Base-by-base conservation (phyloP, 2,113 vertebrate genomes). In the Bungarus multicinctus region DNA sequence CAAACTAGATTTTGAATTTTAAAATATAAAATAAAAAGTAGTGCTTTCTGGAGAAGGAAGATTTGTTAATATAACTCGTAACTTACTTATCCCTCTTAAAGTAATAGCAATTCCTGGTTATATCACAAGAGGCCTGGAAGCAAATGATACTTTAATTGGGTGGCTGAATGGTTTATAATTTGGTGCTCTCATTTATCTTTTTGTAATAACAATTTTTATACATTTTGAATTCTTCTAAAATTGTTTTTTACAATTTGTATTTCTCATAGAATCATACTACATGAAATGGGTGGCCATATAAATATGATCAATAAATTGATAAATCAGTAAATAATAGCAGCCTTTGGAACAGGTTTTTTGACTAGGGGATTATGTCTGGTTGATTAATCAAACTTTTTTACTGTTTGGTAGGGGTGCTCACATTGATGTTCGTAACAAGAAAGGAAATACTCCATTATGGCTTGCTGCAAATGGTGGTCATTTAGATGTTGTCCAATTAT, bases 401-500 rank as follows among this genome's bases (percentile, higher is more conserved):
- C 57, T 91, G 95, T 94, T 96, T 39, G 69, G 52, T 92, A 99
- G 99, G 96, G 99, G 99, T 91, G 99, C 99, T 96, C 99, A 99
- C 97, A 99, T 99, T 12, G 99, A 99, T 1, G 99, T 99, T 85
- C 98, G 99, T 30, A 99, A 99, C 97, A 99, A 99, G 98, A 99
- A 99, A 98, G 99, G 99, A 94, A 99, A 99, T 96, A 99, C 99
- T 92, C 99, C 99, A 0, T 96, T 99, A 25, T 99, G 99, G 99
- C 97, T 99, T 94, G 99, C 99, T 81, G 99, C 99, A 88, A 99
- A 99, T 1, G 99, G 99, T 7, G 99, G 99, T 43, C 99, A 99
- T 94, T 98, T 99, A 4, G 99, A 99, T 58, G 99, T 99, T 91
- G 99, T 99, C 91, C 99, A 99, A 53, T 98, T 99, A 93, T 96